Base-by-base conservation (phyloP, 2,113 vertebrate species). In the Pyrgilauda ruficollis region DNA sequence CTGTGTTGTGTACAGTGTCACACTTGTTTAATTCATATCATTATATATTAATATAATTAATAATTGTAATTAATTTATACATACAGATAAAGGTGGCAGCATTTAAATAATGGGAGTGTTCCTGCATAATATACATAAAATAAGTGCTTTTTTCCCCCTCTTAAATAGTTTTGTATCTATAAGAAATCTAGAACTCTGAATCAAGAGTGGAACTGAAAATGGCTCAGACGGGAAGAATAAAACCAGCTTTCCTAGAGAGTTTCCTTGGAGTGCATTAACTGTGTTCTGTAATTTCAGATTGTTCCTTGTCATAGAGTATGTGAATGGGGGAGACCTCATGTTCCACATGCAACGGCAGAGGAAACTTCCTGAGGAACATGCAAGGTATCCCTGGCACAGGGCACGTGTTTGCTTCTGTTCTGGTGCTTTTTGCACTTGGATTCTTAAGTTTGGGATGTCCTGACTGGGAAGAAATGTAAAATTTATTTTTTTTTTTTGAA, bases 261-360 rank as follows among this genome's bases (percentile, higher is more conserved):
- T 84, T 62, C 35, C 56, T 67, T 92, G 92, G 68, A 92, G 21
- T 61, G 35, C 63, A 88, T 81, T 27, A 68, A 78, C 22, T 89
- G 31, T 89, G 2, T 72, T 87, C 11, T 96, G 2, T 94, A 27
- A 78, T 93, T 96, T 84, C 96, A 99, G 99, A 95, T 97, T 99
- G 94, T 99, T 99, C 97, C 98, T 99, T 90, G 99, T 99, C 96
- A 99, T 99, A 31, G 99, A 99, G 74, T 99, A 99, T 7, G 99
- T 99, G 64, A 99, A 99, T 4, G 99, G 99, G 2, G 99, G 99
- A 18, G 99, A 99, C 94, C 98, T 99, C 93, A 99, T 99, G 99
- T 99, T 99, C 96, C 99, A 99, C 96, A 99, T 99, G 99, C 99
- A 99, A 96, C 98, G 99, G 39, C 99, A 99, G 91, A 97, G 99